Conservation (phyloP, 2,113 vertebrate species). For the Mohoua ochrocephala region DNA sequence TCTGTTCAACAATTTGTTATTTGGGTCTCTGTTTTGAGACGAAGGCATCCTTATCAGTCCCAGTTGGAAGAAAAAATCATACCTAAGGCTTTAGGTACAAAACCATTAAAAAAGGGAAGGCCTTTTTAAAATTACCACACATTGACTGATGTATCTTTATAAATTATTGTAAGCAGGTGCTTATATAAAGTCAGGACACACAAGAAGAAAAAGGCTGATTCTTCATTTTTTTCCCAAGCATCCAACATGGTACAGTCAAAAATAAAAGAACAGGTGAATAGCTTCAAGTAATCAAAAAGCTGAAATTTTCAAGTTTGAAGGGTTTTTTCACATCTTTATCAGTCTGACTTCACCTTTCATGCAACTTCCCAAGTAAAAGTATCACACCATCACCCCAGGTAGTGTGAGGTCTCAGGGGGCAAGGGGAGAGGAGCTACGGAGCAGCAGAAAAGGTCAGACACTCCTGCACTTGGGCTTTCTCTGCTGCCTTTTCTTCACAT, state of each 20-base stretch:
- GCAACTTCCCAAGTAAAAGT: background rate
- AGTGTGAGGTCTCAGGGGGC: background rate
- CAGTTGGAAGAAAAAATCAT: background rate
- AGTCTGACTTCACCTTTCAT: background rate
- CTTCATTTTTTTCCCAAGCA: background rate
- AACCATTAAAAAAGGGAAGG: background rate
- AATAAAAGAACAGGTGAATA: background rate
- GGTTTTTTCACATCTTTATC: background rate
- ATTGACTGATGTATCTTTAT: background rate
- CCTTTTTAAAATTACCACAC: background rate
- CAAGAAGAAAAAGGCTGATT: background rate
- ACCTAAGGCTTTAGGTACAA: background rate
- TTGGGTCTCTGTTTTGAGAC: background rate
- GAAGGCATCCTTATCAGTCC: background rate
- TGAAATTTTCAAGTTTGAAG: background rate
- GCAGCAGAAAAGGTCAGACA: background rate
- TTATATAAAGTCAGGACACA: background rate
- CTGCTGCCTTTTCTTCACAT: background rate
- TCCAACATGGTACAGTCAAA: background rate
- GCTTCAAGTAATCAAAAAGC: background rate
- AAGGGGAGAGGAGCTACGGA: background rate
- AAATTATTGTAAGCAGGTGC: background rate
- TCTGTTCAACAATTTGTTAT: constrained; percentile 13
- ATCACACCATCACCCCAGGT: background rate
- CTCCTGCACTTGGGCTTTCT: background rate